A percentile compares a stretch with the other conserved stretches of the same genome.
Conservation (phyloP, 2,797 vertebrate genomes). For the Florisuga fusca region DNA sequence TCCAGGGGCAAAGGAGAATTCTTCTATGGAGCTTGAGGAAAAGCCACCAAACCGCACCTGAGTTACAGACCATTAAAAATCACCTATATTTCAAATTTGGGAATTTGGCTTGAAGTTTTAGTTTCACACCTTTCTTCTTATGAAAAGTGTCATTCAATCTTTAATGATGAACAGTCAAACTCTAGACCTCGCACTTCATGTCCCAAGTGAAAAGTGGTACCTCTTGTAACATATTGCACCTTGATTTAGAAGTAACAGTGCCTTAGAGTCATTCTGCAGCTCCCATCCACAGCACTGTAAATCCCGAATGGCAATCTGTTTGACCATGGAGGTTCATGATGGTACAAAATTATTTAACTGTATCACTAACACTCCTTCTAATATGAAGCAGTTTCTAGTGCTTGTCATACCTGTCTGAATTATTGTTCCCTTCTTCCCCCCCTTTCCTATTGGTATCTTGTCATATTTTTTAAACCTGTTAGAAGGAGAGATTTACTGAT, state of each 20-base stretch:
- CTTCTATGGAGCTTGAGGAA: conserved; percentile 19
- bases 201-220: neutral
- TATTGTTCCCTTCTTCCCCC: neutral
- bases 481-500: neutral
- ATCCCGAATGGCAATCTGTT: neutral
- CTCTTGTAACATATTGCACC: neutral
- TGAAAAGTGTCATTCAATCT: conserved; percentile 8
- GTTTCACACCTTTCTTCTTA: conserved; percentile 27
- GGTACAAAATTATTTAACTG: neutral
- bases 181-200: neutral
- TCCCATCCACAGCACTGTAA: neutral
- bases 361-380: neutral
- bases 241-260: neutral
- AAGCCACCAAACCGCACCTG: conserved; percentile 15
- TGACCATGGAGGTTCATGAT: neutral
- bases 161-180: conserved; percentile 2
- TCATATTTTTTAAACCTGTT: neutral
- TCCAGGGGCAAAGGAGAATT: neutral
- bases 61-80: conserved; percentile 37
- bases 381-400: neutral
- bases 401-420: neutral
- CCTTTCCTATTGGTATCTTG: neutral
- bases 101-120: conserved; percentile 31
- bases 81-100: conserved; percentile 32
- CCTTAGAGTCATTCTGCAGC: neutral